Percentiles rank a stretch among this genome's conserved stretches.
Conservation (phyloP, 2,888 invertebrate genomes). For the Trachelus troglodyta region DNA sequence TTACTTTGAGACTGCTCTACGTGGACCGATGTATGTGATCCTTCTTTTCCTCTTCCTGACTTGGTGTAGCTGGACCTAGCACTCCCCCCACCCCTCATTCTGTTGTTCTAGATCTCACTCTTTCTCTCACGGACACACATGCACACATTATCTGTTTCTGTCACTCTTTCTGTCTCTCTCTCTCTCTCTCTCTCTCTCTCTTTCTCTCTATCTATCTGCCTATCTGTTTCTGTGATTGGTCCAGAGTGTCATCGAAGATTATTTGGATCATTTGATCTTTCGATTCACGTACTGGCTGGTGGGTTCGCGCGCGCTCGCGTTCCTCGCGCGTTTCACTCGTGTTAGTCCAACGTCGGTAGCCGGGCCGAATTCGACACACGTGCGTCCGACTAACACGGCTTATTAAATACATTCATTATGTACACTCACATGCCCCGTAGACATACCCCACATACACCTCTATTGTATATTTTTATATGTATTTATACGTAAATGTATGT, state of each 20-base stretch:
- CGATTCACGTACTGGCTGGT: not conserved
- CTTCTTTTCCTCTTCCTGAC: not conserved
- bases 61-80: conserved; percentile 65
- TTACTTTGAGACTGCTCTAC: not conserved
- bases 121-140: conserved; percentile 15
- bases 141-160: conserved; percentile 11
- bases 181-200: conserved; percentile 31
- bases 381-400: not conserved
- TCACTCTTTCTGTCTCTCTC: conserved; percentile 32
- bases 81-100: conserved; percentile 49
- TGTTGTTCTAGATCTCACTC: conserved; percentile 31
- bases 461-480: conserved; percentile 2
- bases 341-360: not conserved
- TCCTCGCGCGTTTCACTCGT: not conserved
- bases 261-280: not conserved
- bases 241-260: not conserved
- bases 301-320: not conserved
- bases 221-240: conserved; percentile 6
- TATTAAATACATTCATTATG: not conserved
- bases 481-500: conserved; percentile 4
- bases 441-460: conserved; percentile 3
- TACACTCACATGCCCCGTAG: not conserved
- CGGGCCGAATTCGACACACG: not conserved
- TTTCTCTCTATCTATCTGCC: conserved; percentile 8
- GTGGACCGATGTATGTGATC: conserved; percentile 13